These are phyloP conservation scores for Laspeyria flexula DNA, from an alignment of 2,888 invertebrate genomes.

Conservation along the genomic window DNA sequence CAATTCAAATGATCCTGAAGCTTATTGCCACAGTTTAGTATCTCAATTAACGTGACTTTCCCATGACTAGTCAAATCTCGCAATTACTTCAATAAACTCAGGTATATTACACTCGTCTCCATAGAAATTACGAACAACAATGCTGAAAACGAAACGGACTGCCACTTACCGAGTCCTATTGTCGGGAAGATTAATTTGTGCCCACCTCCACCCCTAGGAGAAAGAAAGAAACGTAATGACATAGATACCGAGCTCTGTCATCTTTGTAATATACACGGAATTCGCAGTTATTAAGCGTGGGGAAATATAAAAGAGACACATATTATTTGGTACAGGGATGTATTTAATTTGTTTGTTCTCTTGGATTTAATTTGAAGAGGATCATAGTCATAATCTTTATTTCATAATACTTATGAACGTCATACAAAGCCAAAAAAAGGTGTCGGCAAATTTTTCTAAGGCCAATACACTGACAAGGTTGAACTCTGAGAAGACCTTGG, in stretches of 20 bases:
- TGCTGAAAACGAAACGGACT: conserved; percentile 48
- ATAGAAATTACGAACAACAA: conserved; percentile 45
- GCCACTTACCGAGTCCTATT: conserved; percentile 63
- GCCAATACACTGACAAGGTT: too few relatives aligned
- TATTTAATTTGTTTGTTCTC: conserved; percentile 23
- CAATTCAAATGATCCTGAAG: too few relatives aligned
- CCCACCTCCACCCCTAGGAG: conserved; percentile 46
- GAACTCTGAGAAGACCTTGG: too few relatives aligned
- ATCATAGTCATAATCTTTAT: background rate
- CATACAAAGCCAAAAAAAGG: too few relatives aligned
- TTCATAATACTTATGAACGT: too few relatives aligned
- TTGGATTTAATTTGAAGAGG: background rate
- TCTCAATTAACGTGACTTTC: too few relatives aligned
- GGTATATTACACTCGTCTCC: conserved; percentile 7
- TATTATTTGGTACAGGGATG: conserved; percentile 34
- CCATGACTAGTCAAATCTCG: background rate
- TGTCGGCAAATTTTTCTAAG: too few relatives aligned
- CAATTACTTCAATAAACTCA: background rate
- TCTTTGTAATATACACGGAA: conserved; percentile 60
- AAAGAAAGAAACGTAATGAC: conserved; percentile 57
- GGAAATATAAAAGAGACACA: conserved; percentile 39
- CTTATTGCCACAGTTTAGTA: too few relatives aligned
- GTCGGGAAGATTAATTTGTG: conserved; percentile 75
- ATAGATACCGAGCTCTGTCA: conserved; percentile 51
- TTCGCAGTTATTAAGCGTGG: conserved; percentile 54